Conservation (phyloP, 2,797 vertebrate genomes). For the Vespertilio murinus region DNA sequence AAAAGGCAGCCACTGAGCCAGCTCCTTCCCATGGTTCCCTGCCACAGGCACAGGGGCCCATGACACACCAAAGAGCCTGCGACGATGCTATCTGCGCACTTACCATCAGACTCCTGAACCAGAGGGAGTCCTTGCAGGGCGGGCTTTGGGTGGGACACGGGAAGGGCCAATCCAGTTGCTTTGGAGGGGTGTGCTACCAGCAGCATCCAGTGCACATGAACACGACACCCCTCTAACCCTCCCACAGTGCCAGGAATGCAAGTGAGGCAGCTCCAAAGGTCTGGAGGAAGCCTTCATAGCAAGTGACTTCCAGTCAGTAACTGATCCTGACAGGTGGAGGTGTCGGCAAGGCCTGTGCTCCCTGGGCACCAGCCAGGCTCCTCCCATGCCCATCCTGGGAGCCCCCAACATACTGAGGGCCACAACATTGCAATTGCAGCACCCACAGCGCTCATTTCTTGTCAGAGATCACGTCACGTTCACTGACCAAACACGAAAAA, state of each 20-base stretch:
- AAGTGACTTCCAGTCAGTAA: background rate
- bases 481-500: background rate
- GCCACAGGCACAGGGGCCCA: background rate
- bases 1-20: background rate
- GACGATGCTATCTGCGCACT: background rate
- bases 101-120: background rate
- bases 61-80: background rate
- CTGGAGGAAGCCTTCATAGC: background rate
- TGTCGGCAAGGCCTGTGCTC: background rate
- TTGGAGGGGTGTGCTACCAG: no score
- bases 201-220: background rate
- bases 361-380: background rate
- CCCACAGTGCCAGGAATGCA: background rate
- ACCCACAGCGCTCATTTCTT: background rate
- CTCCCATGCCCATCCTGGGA: rapidly evolving
- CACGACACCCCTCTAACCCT: background rate
- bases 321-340: background rate
- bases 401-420: background rate
- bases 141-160: background rate
- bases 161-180: background rate
- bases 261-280: background rate
- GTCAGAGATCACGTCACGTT: background rate
- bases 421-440: rapidly evolving
- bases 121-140: no score
- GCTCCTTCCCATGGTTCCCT: background rate